A percentile compares a stretch with the other conserved stretches of the same genome.
These are phyloP conservation scores for Gymnorhina tibicen DNA, from an alignment of 2,113 vertebrate genomes.

Conservation along the genomic window DNA sequence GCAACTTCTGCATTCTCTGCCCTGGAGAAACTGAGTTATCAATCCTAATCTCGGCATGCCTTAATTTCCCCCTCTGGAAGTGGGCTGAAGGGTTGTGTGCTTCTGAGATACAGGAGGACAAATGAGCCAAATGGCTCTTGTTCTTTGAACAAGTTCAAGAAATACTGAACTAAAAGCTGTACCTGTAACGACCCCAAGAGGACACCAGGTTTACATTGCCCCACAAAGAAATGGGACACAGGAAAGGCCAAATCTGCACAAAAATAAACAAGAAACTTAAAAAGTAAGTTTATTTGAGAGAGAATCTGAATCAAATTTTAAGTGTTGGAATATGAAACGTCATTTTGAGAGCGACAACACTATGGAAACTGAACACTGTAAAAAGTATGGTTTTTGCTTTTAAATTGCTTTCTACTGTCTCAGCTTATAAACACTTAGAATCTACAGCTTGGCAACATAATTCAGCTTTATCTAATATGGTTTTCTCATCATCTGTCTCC, in stretches of 20 bases:
- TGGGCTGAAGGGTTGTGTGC: background rate
- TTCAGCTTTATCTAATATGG: background rate
- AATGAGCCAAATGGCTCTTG: background rate
- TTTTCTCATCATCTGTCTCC: background rate
- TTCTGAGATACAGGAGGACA: background rate
- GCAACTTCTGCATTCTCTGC: background rate
- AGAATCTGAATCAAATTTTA: background rate
- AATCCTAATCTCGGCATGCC: background rate
- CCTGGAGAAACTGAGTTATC: background rate
- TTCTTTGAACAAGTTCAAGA: background rate
- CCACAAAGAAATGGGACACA: background rate
- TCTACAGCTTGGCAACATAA: background rate
- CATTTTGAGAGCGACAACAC: background rate
- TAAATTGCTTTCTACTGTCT: background rate
- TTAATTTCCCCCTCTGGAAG: background rate
- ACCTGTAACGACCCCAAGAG: rapidly evolving
- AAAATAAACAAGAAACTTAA: background rate
- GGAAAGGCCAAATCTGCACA: background rate
- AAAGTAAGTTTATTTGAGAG: background rate
- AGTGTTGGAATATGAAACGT: background rate
- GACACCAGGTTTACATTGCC: rapidly evolving
- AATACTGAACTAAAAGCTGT: background rate
- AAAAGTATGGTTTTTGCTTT: background rate
- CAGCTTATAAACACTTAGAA: background rate
- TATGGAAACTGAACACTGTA: background rate